A percentile compares a stretch with the other conserved stretches of the same genome.
phyloP scores from a whole-genome alignment of 1,140 invertebrate species.

The Musca vetustissima region DNA sequence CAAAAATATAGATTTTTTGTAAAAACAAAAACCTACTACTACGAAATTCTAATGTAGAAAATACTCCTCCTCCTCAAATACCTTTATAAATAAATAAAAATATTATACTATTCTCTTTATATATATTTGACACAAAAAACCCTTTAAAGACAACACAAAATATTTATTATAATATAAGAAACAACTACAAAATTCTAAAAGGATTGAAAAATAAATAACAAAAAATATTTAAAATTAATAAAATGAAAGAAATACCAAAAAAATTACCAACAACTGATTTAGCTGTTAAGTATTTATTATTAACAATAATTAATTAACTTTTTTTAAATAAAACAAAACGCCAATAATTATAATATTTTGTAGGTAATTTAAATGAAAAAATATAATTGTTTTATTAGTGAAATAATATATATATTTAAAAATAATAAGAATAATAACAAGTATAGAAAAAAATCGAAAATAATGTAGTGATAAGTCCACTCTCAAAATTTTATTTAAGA shows the following conservation, averaged over 20 bases:
- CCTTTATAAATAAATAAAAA: too few species aligned
- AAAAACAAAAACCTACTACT: too few species aligned
- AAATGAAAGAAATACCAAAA: slow-evolving; percentile 1
- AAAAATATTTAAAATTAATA: too few species aligned
- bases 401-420: background rate
- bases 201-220: slow-evolving; percentile 2
- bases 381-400: background rate
- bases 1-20: too few species aligned
- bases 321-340: background rate
- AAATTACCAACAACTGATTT: slow-evolving; percentile 2
- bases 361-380: slow-evolving; percentile 11
- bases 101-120: too few species aligned
- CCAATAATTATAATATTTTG: slow-evolving; percentile 7
- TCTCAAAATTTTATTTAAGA: too few species aligned
- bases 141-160: background rate
- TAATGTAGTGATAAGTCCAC: too few species aligned
- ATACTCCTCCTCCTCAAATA: too few species aligned
- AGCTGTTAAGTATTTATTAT: slow-evolving; percentile 14
- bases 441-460: too few species aligned
- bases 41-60: too few species aligned
- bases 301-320: background rate
- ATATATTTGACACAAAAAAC: too few species aligned
- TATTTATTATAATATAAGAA: background rate
- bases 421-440: too few species aligned
- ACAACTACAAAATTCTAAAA: slow-evolving; percentile 10